Conservation (phyloP, 2,888 invertebrate genomes). For the Lymantria monacha region DNA sequence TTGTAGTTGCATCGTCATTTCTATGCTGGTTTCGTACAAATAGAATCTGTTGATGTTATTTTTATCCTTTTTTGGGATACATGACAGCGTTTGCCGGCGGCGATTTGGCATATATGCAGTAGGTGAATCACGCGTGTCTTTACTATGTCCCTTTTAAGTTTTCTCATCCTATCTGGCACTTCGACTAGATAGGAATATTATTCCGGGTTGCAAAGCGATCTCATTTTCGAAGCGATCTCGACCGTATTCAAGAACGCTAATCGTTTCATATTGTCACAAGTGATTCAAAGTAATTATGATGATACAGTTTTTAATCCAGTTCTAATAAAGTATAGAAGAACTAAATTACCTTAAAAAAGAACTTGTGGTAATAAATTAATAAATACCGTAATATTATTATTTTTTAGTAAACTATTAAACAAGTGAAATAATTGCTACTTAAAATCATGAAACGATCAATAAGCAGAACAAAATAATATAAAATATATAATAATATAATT, state of each 20-base stretch:
- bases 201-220: conserved; percentile 48
- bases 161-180: conserved; percentile 4
- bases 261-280: conserved; percentile 5
- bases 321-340: not conserved
- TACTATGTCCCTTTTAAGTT: not conserved
- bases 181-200: conserved; percentile 19
- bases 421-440: too few species aligned
- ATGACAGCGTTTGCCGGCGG: conserved; percentile 22
- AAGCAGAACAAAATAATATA: too few species aligned
- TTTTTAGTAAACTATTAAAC: not conserved
- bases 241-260: conserved; percentile 16
- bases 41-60: conserved; percentile 20
- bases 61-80: conserved; percentile 30
- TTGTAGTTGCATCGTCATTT: conserved; percentile 30
- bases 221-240: conserved; percentile 39
- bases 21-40: conserved; percentile 28
- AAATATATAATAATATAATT: too few species aligned
- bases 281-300: not conserved
- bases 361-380: not conserved
- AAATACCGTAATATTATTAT: not conserved
- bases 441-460: too few species aligned
- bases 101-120: not conserved
- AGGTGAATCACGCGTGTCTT: not conserved
- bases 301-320: not conserved
- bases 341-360: not conserved